Evolutionary conservation across 35 echinoderm and acorn worm genomes (phyloP).

Genomic region (Patiria miniata): DNA sequence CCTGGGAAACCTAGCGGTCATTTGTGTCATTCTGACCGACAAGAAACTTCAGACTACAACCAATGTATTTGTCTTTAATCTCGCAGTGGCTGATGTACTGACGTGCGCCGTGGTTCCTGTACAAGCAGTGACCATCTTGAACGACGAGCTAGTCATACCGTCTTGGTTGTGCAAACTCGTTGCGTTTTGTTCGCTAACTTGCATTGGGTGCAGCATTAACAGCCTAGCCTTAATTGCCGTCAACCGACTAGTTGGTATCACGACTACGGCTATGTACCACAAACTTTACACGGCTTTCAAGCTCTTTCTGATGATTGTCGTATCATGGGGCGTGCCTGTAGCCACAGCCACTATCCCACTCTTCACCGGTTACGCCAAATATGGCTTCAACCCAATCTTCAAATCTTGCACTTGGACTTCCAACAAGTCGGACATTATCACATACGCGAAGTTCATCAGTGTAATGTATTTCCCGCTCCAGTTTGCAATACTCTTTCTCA

Average conservation of each 20-base stretch:
- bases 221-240: conserved; percentile 69
- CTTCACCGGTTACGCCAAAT: conserved; percentile 22
- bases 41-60: conserved; percentile 68
- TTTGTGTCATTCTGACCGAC: conserved; percentile 42
- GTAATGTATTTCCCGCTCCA: not conserved
- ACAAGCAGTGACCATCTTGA: conserved; percentile 42
- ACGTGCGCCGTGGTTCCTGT: conserved; percentile 58
- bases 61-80: conserved; percentile 66
- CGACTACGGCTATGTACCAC: conserved; percentile 36
- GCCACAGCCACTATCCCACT: conserved; percentile 41
- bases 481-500: not conserved
- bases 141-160: conserved; percentile 49
- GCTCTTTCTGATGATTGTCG: conserved; percentile 37
- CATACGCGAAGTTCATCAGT: not conserved
- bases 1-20: conserved; percentile 64
- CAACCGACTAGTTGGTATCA: conserved; percentile 31
- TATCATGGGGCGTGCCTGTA: conserved; percentile 46
- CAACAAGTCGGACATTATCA: not conserved
- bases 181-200: conserved; percentile 18
- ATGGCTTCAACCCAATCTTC: conserved; percentile 54
- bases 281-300: conserved; percentile 40
- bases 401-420: conserved; percentile 45
- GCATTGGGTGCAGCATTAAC: conserved; percentile 51
- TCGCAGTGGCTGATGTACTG: conserved; percentile 59
- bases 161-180: conserved; percentile 30